A percentile compares a stretch with the other conserved stretches of the same genome.
These are phyloP conservation scores for Drosophila burlai DNA, from an alignment of 1,140 invertebrate species.

Conservation along the genomic window DNA sequence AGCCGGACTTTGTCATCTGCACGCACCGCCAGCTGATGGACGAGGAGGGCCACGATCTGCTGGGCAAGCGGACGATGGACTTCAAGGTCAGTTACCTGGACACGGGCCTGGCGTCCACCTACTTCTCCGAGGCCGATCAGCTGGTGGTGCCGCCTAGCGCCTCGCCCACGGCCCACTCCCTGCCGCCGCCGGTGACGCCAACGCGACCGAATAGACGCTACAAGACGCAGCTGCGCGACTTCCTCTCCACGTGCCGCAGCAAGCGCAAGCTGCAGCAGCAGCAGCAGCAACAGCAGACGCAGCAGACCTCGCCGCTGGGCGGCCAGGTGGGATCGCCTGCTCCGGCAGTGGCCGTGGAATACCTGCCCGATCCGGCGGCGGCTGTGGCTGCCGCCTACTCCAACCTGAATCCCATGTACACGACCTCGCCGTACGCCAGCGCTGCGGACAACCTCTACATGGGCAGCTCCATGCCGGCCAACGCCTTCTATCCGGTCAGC, in stretches of 20 bases:
- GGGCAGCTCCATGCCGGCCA: slow-evolving; percentile 87
- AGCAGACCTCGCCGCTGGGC: slow-evolving; percentile 78
- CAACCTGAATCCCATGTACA: slow-evolving; percentile 93
- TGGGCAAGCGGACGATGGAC: slow-evolving; percentile 99
- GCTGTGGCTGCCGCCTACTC: slow-evolving; percentile 92
- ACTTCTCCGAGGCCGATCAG: slow-evolving; percentile 94
- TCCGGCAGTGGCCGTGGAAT: slow-evolving; percentile 87
- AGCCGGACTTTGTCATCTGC: slow-evolving; percentile 99
- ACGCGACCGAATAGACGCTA: slow-evolving; percentile 94
- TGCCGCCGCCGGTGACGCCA: slow-evolving; percentile 88
- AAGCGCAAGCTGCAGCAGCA: slow-evolving; percentile 91
- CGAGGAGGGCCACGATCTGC: slow-evolving; percentile 97
- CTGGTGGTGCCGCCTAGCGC: slow-evolving; percentile 88
- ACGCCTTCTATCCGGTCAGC: slow-evolving; percentile 91
- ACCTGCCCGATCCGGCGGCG: slow-evolving; percentile 88
- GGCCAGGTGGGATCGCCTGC: slow-evolving; percentile 85
- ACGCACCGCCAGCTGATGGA: slow-evolving; percentile 99
- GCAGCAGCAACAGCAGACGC: slow-evolving; percentile 87
- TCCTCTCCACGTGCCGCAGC: slow-evolving; percentile 95
- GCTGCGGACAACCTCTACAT: slow-evolving; percentile 90
- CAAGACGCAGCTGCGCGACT: slow-evolving; percentile 96
- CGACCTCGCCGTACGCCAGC: slow-evolving; percentile 86
- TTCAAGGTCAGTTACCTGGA: slow-evolving; percentile 98
- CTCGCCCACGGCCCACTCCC: slow-evolving; percentile 81
- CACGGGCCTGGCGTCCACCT: slow-evolving; percentile 94